Evolutionary conservation across 23 tunicate genomes (phyloP).

Genomic region (Halocynthia roretzi): DNA sequence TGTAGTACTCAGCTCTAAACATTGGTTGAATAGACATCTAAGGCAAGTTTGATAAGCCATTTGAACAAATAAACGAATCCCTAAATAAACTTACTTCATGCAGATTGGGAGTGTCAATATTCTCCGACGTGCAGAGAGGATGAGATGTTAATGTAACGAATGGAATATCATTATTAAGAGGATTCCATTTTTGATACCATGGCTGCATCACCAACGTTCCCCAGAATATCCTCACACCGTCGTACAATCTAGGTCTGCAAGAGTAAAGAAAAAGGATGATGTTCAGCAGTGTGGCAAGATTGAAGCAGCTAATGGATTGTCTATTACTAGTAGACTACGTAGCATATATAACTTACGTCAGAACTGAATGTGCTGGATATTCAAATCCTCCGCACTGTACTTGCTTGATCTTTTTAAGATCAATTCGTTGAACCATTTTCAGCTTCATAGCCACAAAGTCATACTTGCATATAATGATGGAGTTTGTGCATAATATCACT

Average conservation of each 20-base stretch:
- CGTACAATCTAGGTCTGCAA: slow-evolving; percentile 11
- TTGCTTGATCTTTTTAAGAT: slow-evolving; percentile 8
- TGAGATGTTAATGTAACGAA: slow-evolving; percentile 18
- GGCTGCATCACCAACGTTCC: slow-evolving; percentile 18
- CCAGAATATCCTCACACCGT: slow-evolving; percentile 17
- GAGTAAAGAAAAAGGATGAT: too few relatives aligned
- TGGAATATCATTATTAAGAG: slow-evolving; percentile 17
- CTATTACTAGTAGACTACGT: too few relatives aligned
- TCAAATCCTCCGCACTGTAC: slow-evolving; percentile 1
- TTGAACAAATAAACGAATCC: too few relatives aligned
- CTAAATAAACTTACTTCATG: slow-evolving; percentile 11
- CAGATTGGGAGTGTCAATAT: background rate
- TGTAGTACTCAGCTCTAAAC: too few relatives aligned
- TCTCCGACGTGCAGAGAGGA: background rate
- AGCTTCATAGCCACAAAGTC: slow-evolving; percentile 15
- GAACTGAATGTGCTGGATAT: slow-evolving; percentile 7
- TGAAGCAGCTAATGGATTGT: too few relatives aligned
- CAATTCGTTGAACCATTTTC: background rate
- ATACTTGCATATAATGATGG: slow-evolving; percentile 16
- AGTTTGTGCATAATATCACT: slow-evolving; percentile 9
- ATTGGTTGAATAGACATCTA: too few relatives aligned
- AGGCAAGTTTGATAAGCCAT: too few relatives aligned
- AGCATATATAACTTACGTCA: slow-evolving; percentile 6
- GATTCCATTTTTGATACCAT: slow-evolving; percentile 30
- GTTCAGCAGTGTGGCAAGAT: too few relatives aligned